Conservation (phyloP, 2,797 vertebrate genomes). For the Epinephelus malabaricus region DNA sequence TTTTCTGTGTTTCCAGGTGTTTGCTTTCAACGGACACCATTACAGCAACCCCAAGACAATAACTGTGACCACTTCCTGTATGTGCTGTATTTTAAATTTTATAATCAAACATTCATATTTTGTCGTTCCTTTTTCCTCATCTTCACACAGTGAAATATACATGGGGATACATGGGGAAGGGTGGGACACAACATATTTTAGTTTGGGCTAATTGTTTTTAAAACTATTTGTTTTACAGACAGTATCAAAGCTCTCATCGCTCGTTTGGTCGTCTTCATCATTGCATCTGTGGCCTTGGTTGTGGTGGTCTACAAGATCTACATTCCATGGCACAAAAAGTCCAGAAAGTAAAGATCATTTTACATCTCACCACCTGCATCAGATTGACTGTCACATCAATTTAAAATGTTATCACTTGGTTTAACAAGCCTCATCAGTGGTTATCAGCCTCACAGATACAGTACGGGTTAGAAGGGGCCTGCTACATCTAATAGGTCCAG, state of each 20-base stretch:
- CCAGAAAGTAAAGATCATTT: conserved; percentile 8
- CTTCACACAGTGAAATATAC: too few species aligned
- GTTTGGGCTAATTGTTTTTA: too few species aligned
- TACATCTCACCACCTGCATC: too few species aligned
- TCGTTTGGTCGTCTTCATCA: background rate
- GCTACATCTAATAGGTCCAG: too few species aligned
- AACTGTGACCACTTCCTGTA: background rate
- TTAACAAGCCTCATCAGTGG: too few species aligned
- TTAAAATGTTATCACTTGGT: too few species aligned
- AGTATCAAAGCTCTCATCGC: background rate
- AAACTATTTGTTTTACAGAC: background rate
- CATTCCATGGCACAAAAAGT: background rate
- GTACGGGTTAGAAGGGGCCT: too few species aligned
- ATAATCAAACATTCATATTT: too few species aligned
- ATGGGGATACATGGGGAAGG: too few species aligned
- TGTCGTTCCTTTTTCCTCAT: too few species aligned
- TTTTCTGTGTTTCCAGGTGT: conserved; percentile 60
- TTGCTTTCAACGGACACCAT: fast-evolving
- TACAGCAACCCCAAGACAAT: fast-evolving
- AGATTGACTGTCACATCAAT: background rate
- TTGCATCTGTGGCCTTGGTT: background rate
- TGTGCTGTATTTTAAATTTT: background rate
- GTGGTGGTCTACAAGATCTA: fast-evolving
- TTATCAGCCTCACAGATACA: too few species aligned
- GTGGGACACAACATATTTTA: too few species aligned